Base-by-base conservation (phyloP, 2,113 vertebrate species). In the Andinoacara biseriatus region DNA sequence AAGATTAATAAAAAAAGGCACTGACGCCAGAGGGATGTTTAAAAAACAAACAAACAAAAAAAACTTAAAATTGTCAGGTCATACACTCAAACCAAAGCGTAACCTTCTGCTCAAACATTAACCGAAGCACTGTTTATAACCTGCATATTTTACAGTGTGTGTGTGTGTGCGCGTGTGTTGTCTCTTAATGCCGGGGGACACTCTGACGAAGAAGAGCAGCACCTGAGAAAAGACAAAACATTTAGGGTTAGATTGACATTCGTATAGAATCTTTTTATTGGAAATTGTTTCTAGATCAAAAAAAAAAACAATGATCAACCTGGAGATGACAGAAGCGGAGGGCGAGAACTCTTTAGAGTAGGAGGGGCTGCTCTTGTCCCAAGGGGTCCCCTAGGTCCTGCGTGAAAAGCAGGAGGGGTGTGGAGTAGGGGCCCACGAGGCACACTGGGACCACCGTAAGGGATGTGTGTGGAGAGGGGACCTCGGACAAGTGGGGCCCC, bases 251-350 rank as follows among this genome's bases (percentile, higher is more conserved):
- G 9, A 35, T n/a, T n/a, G 9, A 7, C 5, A 5, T 49, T 49
- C 14, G 13, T 49, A 49, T 6, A 17, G 46, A 2, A 17, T 49
- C 1, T 5, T 17, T 17, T 49, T 49, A 49, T 15, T 17, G 4
- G 17, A 49, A 49, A 49, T 49, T 49, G 2, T 7, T 49, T 17
- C 46, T 49, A 59, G 1, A 15, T 29, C 13, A 31, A 10, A 31
- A 2, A 10, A 31, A 10, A 31, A 2, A 10, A 2, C 18, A 2
- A 20, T 17, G 31, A 83, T 90, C 90, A 67, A 94, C 93, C 94
- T 92, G 91, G 93, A 31, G 89, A 8, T 10, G 86, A 87, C 9
- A 94, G 91, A 22, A 96, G 93, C 20, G 93, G 91, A 74, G 92
- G 90, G 40, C 94, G 87, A 2, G 86, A 91, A 11, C 85, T 89